Percentiles rank a stretch among this genome's conserved stretches.
Conservation (phyloP, 2,113 vertebrate genomes). For the Regulus satrapa region DNA sequence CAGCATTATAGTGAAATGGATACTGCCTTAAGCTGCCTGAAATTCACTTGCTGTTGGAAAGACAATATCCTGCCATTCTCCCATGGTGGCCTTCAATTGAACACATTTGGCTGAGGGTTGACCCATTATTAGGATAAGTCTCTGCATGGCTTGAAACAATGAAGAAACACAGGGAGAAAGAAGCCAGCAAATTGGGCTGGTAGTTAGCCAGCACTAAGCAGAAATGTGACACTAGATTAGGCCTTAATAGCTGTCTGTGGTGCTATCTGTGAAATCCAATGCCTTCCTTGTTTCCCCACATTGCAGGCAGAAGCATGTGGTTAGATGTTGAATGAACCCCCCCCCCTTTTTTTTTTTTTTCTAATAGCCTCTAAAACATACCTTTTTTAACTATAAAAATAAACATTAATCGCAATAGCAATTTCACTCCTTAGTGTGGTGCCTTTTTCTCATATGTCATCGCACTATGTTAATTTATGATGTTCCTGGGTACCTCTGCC, state of each 20-base stretch:
- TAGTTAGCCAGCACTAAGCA: constrained; percentile 63
- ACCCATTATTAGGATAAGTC: constrained; percentile 79
- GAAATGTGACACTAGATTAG: constrained; percentile 77
- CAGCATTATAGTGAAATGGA: constrained; percentile 84
- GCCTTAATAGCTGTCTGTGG: constrained; percentile 73
- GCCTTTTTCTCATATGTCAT: neutral
- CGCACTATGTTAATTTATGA: constrained; percentile 39
- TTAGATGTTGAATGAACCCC: constrained; percentile 11
- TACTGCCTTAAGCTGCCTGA: constrained; percentile 80
- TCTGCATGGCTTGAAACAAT: constrained; percentile 76
- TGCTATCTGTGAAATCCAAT: constrained; percentile 70
- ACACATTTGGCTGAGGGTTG: constrained; percentile 78
- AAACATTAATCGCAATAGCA: neutral
- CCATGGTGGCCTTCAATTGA: constrained; percentile 83
- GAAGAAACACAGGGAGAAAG: constrained; percentile 68
- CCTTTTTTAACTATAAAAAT: constrained; percentile 13
- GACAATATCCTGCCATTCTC: constrained; percentile 84
- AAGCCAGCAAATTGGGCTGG: constrained; percentile 75
- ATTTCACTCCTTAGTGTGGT: neutral
- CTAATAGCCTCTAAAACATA: constrained; percentile 1
- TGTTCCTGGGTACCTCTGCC: neutral
- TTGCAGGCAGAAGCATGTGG: constrained; percentile 33
- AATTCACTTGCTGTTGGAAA: constrained; percentile 85
- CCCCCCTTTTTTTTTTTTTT: neutral
- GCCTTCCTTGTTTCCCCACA: constrained; percentile 39